phyloP scores from a whole-genome alignment of 53 echinoderm and acorn worm genomes.

The Echinarachnius parma region DNA sequence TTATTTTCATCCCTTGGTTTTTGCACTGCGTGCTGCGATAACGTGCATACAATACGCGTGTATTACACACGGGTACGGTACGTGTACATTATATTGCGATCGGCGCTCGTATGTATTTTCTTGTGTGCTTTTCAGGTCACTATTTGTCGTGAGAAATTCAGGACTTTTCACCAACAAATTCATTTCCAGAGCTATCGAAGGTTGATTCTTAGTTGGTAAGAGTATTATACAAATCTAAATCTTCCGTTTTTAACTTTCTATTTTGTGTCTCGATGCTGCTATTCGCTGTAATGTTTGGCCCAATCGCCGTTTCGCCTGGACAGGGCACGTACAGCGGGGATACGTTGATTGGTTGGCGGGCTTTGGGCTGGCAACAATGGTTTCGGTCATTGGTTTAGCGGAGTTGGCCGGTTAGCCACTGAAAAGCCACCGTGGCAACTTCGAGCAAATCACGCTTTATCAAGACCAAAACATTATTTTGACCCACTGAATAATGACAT shows the following conservation, averaged over 20 bases:
- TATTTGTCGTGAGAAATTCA: too few species aligned
- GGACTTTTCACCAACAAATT: too few species aligned
- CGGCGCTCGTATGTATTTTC: neutral
- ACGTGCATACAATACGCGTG: neutral
- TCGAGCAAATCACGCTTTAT: conserved; percentile 38
- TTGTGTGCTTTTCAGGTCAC: too few species aligned
- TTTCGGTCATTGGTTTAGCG: conserved; percentile 24
- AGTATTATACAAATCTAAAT: neutral
- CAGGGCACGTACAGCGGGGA: neutral
- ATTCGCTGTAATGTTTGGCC: neutral
- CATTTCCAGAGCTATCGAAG: too few species aligned
- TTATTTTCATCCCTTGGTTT: too few species aligned
- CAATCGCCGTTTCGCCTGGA: conserved; percentile 11
- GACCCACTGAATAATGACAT: too few species aligned
- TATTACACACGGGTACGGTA: neutral
- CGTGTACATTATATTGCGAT: too few species aligned
- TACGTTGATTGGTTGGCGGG: conserved; percentile 37
- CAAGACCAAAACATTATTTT: neutral
- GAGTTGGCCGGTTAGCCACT: conserved; percentile 8
- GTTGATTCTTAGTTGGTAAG: too few species aligned
- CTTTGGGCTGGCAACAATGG: conserved; percentile 2
- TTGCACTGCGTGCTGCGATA: too few species aligned
- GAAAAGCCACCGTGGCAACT: conserved; percentile 13
- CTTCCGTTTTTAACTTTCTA: conserved; percentile 10
- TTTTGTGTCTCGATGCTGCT: conserved; percentile 2